A percentile compares a stretch with the other conserved stretches of the same genome.
These are phyloP conservation scores for Bothrops jararaca DNA, from an alignment of 2,113 vertebrate genomes.

Conservation along the genomic window DNA sequence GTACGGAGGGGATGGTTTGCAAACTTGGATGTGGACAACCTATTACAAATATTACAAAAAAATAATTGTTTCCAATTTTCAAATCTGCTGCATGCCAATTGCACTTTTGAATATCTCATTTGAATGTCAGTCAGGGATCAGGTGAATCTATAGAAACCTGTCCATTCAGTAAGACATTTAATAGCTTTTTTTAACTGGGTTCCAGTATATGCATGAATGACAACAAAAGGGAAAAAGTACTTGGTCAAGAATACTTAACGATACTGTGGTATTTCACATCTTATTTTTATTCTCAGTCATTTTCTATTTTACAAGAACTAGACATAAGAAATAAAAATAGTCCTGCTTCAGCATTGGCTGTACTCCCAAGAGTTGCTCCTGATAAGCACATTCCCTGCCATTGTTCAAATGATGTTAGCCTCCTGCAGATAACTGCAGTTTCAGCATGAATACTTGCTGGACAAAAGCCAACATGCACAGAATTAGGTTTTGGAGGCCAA, in stretches of 20 bases:
- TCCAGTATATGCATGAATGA: background rate
- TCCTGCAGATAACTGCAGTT: background rate
- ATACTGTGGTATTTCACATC: background rate
- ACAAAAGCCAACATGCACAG: background rate
- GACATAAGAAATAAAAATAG: background rate
- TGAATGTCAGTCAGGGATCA: background rate
- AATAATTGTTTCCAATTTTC: background rate
- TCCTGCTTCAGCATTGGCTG: background rate
- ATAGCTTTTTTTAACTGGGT: background rate
- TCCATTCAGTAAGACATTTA: background rate
- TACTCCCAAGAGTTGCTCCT: background rate
- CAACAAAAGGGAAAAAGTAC: background rate
- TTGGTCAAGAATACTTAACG: background rate
- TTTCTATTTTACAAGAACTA: constrained; percentile 10
- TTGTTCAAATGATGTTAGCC: background rate
- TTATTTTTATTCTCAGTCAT: background rate
- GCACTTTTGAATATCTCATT: background rate
- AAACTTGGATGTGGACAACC: background rate
- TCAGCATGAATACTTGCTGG: background rate
- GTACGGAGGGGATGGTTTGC: background rate
- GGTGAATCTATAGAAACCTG: background rate
- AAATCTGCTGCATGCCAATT: background rate
- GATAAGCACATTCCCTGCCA: background rate
- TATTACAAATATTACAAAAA: background rate
- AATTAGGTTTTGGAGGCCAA: background rate